Evolutionary conservation across 2,797 vertebrate genomes (phyloP).

Genomic region (Aselliscus stoliczkanus): DNA sequence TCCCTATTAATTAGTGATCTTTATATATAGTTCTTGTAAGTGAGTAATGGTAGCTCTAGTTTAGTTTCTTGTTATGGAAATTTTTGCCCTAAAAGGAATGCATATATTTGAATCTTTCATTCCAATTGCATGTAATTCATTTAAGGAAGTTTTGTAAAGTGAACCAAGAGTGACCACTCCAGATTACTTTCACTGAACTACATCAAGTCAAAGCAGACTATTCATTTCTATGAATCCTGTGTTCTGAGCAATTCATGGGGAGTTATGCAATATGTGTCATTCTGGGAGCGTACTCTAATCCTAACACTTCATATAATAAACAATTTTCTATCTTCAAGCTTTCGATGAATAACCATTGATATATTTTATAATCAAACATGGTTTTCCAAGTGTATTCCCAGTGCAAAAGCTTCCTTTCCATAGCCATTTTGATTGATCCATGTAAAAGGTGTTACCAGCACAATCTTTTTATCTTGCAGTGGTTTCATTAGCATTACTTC

Average conservation of each 20-base stretch:
- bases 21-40: background rate
- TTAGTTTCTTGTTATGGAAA: background rate
- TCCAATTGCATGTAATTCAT: background rate
- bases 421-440: background rate
- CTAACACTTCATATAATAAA: background rate
- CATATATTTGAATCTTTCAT: background rate
- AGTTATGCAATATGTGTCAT: background rate
- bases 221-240: background rate
- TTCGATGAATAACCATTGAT: slow-evolving; percentile 15
- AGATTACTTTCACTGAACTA: background rate
- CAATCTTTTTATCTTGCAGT: slow-evolving; percentile 37
- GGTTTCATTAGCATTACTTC: background rate
- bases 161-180: background rate
- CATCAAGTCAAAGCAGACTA: background rate
- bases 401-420: background rate
- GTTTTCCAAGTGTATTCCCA: background rate
- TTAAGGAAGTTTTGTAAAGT: background rate
- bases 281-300: background rate
- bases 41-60: background rate
- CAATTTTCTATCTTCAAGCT: background rate
- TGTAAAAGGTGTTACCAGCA: background rate
- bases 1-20: background rate
- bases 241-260: background rate
- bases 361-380: background rate
- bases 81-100: background rate